These are phyloP conservation scores for Nerophis ophidion DNA, from an alignment of 2,113 vertebrate genomes.

Conservation along the genomic window DNA sequence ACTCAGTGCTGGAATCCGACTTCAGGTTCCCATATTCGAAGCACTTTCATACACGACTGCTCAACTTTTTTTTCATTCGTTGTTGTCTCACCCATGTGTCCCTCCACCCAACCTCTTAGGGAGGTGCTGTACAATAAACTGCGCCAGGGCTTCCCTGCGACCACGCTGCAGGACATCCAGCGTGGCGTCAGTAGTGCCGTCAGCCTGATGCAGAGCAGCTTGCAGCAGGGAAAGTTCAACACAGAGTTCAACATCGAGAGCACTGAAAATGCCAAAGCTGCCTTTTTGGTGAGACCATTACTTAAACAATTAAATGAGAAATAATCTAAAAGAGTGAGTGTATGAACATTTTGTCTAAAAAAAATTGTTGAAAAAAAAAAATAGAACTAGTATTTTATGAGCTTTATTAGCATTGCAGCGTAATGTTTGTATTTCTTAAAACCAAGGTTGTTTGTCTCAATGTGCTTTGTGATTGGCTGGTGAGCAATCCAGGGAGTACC, in stretches of 20 bases:
- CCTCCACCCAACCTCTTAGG: slow-evolving; percentile 51
- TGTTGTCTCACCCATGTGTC: background rate
- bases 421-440: too few species aligned
- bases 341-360: background rate
- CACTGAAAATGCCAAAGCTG: slow-evolving; percentile 86
- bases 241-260: slow-evolving; percentile 90
- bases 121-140: slow-evolving; percentile 90
- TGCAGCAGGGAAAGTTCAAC: slow-evolving; percentile 97
- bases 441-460: too few species aligned
- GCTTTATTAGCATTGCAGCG: too few species aligned
- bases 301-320: background rate
- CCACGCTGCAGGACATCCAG: slow-evolving; percentile 94
- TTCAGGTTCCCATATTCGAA: slow-evolving; percentile 77
- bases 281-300: slow-evolving; percentile 82
- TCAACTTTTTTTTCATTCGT: background rate
- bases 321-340: too few species aligned
- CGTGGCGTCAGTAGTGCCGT: slow-evolving; percentile 96
- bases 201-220: slow-evolving; percentile 95
- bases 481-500: too few species aligned
- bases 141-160: slow-evolving; percentile 90
- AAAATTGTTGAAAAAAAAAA: too few species aligned
- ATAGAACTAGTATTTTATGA: too few species aligned
- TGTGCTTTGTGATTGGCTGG: too few species aligned
- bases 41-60: background rate
- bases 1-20: slow-evolving; percentile 88